These are phyloP conservation scores for Pseudorhombus dupliciocellatus DNA, from an alignment of 2,113 vertebrate genomes.

Conservation along the genomic window DNA sequence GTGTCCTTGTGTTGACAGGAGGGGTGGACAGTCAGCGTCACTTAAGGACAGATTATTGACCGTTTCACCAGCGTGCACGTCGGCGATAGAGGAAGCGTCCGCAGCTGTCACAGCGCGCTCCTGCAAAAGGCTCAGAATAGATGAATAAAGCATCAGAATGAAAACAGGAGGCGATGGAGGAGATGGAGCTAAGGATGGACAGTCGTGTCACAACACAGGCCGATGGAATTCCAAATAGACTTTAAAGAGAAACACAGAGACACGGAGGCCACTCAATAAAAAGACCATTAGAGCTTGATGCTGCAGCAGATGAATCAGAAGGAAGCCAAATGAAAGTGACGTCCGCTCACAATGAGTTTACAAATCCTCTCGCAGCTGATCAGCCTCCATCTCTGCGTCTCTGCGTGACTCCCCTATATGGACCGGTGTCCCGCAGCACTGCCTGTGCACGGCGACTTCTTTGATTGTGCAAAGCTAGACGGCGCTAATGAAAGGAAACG, in stretches of 20 bases:
- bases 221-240: constrained; percentile 19
- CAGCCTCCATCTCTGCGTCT: not conserved
- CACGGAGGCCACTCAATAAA: constrained; percentile 38
- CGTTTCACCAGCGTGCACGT: constrained; percentile 16
- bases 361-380: constrained; percentile 12
- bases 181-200: constrained; percentile 32
- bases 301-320: constrained; percentile 1
- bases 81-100: constrained; percentile 10
- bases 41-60: constrained; percentile 53
- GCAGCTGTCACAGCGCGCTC: constrained; percentile 49
- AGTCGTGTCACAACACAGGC: constrained; percentile 18
- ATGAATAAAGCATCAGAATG: constrained; percentile 41
- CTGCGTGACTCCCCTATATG: constrained; percentile 11
- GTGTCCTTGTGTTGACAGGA: constrained; percentile 44
- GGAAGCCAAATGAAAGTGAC: constrained; percentile 21
- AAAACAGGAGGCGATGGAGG: constrained; percentile 25
- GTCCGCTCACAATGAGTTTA: constrained; percentile 19
- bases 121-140: constrained; percentile 38
- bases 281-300: constrained; percentile 33
- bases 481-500: not conserved
- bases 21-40: constrained; percentile 52
- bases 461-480: not conserved
- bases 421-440: constrained; percentile 9
- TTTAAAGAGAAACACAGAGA: constrained; percentile 29
- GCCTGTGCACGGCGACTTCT: not conserved